A percentile compares a stretch with the other conserved stretches of the same genome.
Evolutionary conservation across 2,113 vertebrate genomes (phyloP).

Genomic region (Limanda limanda): DNA sequence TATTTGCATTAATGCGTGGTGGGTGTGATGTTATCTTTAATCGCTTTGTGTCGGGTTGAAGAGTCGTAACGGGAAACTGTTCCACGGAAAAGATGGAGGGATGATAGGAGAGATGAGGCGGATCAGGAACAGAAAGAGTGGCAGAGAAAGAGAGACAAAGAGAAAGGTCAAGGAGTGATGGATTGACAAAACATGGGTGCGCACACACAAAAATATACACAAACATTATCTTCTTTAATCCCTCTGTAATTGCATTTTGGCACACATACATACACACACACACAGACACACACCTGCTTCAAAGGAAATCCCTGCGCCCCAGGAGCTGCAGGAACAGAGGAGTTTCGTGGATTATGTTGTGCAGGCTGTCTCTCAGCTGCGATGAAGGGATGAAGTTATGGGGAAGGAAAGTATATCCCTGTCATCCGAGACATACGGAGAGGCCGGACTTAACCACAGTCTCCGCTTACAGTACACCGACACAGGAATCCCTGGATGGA

Average conservation of each 20-base stretch:
- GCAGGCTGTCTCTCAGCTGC: constrained; percentile 48
- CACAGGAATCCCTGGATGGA: constrained; percentile 52
- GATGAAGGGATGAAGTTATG: constrained; percentile 40
- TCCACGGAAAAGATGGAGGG: not conserved
- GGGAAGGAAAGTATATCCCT: constrained; percentile 47
- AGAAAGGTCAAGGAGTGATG: not conserved
- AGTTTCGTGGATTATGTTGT: constrained; percentile 60
- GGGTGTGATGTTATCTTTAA: not conserved
- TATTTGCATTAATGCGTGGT: not conserved
- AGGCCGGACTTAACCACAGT: constrained; percentile 52
- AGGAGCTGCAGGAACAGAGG: constrained; percentile 40
- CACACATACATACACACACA: constrained; percentile 10
- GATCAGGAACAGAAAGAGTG: too few species aligned
- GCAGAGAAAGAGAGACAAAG: not conserved
- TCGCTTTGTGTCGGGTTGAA: not conserved
- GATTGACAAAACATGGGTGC: not conserved
- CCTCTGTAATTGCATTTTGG: constrained; percentile 66
- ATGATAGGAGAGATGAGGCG: not conserved
- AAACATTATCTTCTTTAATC: constrained; percentile 56
- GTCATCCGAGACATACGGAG: constrained; percentile 46
- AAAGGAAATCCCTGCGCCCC: constrained; percentile 43
- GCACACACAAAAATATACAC: not conserved
- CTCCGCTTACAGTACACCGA: constrained; percentile 40
- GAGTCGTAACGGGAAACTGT: not conserved
- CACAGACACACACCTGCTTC: constrained; percentile 44